Conservation (phyloP, 2,113 vertebrate species). For the Sprattus sprattus region DNA sequence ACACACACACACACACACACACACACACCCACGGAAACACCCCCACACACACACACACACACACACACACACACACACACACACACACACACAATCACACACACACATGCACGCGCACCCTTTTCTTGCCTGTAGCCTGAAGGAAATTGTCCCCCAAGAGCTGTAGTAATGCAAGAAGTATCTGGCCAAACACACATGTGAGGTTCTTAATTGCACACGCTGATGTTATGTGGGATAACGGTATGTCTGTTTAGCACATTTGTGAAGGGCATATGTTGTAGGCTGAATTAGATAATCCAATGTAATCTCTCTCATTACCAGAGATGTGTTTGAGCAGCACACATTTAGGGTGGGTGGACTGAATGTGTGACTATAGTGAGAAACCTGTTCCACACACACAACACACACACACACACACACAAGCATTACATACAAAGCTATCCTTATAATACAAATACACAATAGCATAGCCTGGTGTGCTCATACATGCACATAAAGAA, state of each 20-base stretch:
- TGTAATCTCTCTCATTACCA: slow-evolving; percentile 59
- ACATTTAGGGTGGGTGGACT: slow-evolving; percentile 39
- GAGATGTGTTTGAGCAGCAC: slow-evolving; percentile 48
- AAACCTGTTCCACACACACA: slow-evolving; percentile 12
- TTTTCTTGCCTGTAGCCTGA: not conserved
- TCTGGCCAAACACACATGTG: not conserved
- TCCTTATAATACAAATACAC: not conserved
- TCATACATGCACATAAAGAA: not conserved
- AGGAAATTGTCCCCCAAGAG: not conserved
- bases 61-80: not conserved
- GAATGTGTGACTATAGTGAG: not conserved
- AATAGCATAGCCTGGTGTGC: not conserved
- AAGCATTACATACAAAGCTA: not conserved
- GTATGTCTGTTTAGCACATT: slow-evolving; percentile 43
- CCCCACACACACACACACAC: not conserved
- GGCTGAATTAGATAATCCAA: slow-evolving; percentile 55
- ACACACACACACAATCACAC: not conserved
- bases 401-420: not conserved
- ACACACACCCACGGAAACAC: not conserved
- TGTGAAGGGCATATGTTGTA: slow-evolving; percentile 41
- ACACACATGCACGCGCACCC: not conserved
- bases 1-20: not conserved
- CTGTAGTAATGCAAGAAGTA: slow-evolving; percentile 33
- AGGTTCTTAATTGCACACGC: slow-evolving; percentile 39
- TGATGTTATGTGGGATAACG: slow-evolving; percentile 27